A percentile compares a stretch with the other conserved stretches of the same genome.
These are phyloP conservation scores for Psittacula cyanocephala DNA, from an alignment of 2,113 vertebrate genomes.

Conservation along the genomic window DNA sequence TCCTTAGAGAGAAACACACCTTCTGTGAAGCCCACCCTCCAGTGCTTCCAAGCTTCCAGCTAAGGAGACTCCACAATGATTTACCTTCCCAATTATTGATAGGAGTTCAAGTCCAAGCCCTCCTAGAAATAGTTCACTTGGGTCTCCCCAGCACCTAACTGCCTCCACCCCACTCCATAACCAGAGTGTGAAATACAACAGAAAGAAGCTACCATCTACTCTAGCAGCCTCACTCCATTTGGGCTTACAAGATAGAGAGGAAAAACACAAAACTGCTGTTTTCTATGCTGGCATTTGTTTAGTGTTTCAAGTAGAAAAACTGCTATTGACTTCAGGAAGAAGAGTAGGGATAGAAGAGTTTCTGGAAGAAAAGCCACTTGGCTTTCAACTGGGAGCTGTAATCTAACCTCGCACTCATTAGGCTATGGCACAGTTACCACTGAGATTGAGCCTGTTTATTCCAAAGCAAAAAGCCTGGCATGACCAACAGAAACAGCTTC, in stretches of 20 bases:
- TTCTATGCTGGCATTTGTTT: accelerated
- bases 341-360: not conserved
- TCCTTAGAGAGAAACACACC: not conserved
- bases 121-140: not conserved
- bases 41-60: not conserved
- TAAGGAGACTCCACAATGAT: no score
- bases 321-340: not conserved
- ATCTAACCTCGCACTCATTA: not conserved
- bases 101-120: not conserved
- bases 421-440: not conserved
- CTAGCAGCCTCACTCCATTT: not conserved
- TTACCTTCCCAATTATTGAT: not conserved
- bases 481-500: slow-evolving; percentile 27
- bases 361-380: not conserved
- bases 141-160: not conserved
- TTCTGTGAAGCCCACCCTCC: not conserved
- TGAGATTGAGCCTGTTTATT: slow-evolving; percentile 41
- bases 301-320: not conserved
- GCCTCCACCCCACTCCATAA: no score
- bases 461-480: slow-evolving; percentile 50
- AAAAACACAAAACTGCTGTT: not conserved
- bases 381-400: not conserved
- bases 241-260: not conserved
- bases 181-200: not conserved
- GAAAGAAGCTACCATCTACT: not conserved